A percentile compares a stretch with the other conserved stretches of the same genome.
Evolutionary conservation across 2,113 vertebrate species (phyloP).

Genomic region (Bujurquina vittata): DNA sequence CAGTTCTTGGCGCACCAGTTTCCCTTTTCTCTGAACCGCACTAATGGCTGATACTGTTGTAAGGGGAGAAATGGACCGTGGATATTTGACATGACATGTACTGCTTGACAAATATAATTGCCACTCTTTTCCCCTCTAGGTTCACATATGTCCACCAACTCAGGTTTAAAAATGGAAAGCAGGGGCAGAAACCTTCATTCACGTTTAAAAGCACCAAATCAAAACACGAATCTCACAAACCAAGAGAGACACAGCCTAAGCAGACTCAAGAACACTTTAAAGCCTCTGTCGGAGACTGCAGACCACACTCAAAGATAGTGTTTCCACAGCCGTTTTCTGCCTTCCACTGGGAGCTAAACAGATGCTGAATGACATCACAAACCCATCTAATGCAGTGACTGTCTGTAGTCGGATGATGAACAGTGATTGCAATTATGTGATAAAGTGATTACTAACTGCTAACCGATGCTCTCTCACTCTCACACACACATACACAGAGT

Average conservation of each 20-base stretch:
- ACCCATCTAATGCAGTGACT: neutral
- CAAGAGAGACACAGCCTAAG: neutral
- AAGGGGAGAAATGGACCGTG: neutral
- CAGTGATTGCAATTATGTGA: slow-evolving; percentile 21
- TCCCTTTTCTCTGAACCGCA: slow-evolving; percentile 1
- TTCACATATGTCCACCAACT: neutral
- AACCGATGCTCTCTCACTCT: neutral
- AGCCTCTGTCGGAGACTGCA: neutral
- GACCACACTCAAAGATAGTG: slow-evolving; percentile 15
- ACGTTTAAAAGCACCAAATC: neutral
- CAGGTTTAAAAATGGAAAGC: neutral
- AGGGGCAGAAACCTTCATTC: neutral
- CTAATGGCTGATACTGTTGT: neutral
- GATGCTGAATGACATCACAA: slow-evolving; percentile 18
- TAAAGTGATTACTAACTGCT: slow-evolving; percentile 37
- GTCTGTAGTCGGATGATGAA: slow-evolving; percentile 2
- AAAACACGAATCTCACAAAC: neutral
- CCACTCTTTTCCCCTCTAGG: neutral
- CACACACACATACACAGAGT: neutral
- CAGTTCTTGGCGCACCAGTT: neutral
- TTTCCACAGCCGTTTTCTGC: neutral
- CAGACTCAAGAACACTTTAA: neutral
- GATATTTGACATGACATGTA: slow-evolving; percentile 34
- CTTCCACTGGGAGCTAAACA: slow-evolving; percentile 21
- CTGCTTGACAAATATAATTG: slow-evolving; percentile 16